These are phyloP conservation scores for Drosophila greeni DNA, from an alignment of 2,888 invertebrate species.

Conservation along the genomic window DNA sequence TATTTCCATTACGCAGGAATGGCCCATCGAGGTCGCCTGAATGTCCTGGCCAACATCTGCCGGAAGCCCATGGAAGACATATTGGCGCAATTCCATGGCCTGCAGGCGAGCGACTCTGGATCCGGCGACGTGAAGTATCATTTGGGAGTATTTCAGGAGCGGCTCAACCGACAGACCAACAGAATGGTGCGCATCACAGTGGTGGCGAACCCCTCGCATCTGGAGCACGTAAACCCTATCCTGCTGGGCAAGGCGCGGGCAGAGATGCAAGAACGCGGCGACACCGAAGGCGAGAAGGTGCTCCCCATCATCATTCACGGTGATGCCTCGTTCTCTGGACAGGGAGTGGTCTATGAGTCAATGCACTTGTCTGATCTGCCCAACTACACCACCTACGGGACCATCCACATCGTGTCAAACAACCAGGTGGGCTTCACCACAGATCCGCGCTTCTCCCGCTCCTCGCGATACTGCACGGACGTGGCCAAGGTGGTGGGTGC, in stretches of 20 bases:
- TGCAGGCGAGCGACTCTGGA: slow-evolving; percentile 87
- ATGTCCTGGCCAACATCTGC: slow-evolving; percentile 92
- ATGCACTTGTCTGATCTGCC: slow-evolving; percentile 82
- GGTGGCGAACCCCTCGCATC: slow-evolving; percentile 94
- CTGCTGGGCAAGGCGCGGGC: slow-evolving; percentile 91
- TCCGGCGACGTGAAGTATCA: slow-evolving; percentile 96
- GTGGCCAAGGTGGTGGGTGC: slow-evolving; percentile 92
- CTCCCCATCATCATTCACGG: slow-evolving; percentile 84
- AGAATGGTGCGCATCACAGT: slow-evolving; percentile 89
- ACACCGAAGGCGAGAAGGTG: slow-evolving; percentile 83
- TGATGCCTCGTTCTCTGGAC: slow-evolving; percentile 83
- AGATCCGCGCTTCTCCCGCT: slow-evolving; percentile 90
- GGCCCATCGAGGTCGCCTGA: slow-evolving; percentile 89
- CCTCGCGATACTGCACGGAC: slow-evolving; percentile 92
- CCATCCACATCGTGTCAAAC: slow-evolving; percentile 83
- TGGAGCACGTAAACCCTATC: slow-evolving; percentile 92
- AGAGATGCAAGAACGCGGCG: slow-evolving; percentile 89
- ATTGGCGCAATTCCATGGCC: slow-evolving; percentile 91
- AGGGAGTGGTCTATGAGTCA: slow-evolving; percentile 84
- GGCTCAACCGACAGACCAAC: slow-evolving; percentile 87
- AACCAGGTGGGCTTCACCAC: slow-evolving; percentile 94
- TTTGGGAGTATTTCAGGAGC: slow-evolving; percentile 89
- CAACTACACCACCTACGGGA: slow-evolving; percentile 82
- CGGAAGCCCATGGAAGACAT: slow-evolving; percentile 92
- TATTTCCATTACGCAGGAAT: slow-evolving; percentile 92